phyloP scores from a whole-genome alignment of 2,888 invertebrate genomes.

The Luffia ferchaultella region DNA sequence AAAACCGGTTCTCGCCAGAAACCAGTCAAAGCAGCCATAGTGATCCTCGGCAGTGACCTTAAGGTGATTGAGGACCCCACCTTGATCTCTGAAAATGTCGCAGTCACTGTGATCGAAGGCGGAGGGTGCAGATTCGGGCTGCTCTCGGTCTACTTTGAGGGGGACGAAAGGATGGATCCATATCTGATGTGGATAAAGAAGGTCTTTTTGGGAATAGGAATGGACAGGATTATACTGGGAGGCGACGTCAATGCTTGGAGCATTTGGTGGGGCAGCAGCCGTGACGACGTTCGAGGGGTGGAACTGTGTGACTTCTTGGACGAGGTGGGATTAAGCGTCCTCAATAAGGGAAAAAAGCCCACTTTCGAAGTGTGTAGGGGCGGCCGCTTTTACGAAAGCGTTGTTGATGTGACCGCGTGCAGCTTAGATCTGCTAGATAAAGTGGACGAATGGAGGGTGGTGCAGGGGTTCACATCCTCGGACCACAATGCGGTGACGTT shows the following conservation, averaged over 20 bases:
- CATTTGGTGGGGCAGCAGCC: conserved; percentile 6
- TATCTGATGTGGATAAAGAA: conserved; percentile 6
- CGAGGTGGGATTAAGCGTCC: conserved; percentile 5
- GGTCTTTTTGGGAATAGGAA: too few relatives aligned
- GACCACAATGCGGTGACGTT: too few relatives aligned
- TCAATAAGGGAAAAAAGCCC: conserved; percentile 17
- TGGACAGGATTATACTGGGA: too few relatives aligned
- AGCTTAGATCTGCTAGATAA: background rate
- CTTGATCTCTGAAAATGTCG: conserved; percentile 17
- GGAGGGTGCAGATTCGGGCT: conserved; percentile 11
- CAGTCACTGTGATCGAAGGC: conserved; percentile 10
- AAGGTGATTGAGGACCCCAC: too few relatives aligned
- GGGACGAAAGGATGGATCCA: too few relatives aligned
- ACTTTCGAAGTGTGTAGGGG: conserved; percentile 1
- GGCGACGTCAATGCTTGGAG: conserved; percentile 11
- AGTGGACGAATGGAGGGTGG: background rate
- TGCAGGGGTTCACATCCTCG: conserved; percentile 9
- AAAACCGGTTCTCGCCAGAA: conserved; percentile 15
- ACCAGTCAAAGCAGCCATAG: conserved; percentile 18
- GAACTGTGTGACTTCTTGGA: background rate
- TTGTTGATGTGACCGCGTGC: too few relatives aligned
- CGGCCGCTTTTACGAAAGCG: background rate
- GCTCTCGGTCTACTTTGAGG: conserved; percentile 17
- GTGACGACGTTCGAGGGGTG: conserved; percentile 12
- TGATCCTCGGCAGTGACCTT: conserved; percentile 16